These are phyloP conservation scores for Atopsyche davidsoni DNA, from an alignment of 1,140 invertebrate genomes.

Conservation along the genomic window DNA sequence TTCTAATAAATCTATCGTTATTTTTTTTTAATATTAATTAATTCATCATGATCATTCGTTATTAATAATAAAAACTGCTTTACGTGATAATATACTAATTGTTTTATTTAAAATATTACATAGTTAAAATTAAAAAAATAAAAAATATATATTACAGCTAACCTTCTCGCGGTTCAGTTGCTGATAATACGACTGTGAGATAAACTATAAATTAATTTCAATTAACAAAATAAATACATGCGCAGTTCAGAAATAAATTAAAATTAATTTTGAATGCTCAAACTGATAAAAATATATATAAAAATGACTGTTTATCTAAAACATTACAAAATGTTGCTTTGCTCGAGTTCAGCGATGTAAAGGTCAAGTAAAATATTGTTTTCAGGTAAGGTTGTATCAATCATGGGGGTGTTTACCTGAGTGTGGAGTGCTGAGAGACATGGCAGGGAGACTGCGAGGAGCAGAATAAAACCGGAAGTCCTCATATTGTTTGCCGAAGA, in stretches of 20 bases:
- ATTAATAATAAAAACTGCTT: no score
- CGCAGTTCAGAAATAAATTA: not conserved
- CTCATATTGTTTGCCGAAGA: not conserved
- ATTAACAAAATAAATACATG: not conserved
- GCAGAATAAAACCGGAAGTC: not conserved
- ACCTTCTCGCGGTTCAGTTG: no score
- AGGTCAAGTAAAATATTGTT: not conserved
- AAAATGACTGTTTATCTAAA: not conserved
- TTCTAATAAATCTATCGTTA: no score
- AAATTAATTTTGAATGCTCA: not conserved
- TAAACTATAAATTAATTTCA: no score
- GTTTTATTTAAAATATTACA: no score
- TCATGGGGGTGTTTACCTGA: slow-evolving; percentile 10
- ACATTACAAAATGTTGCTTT: not conserved
- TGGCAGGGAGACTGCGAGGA: slow-evolving; percentile 12
- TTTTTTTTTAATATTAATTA: no score
- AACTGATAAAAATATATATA: not conserved
- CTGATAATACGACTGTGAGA: no score
- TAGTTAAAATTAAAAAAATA: no score
- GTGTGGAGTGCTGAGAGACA: slow-evolving; percentile 16
- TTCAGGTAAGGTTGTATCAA: slow-evolving; percentile 3
- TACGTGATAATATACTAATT: no score
- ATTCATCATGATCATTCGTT: no score
- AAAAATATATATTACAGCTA: no score
- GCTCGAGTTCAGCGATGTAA: not conserved